Evolutionary conservation across 2,888 invertebrate genomes (phyloP), one percentile per base, ranked within the genome.

Genomic region (Drosophila melanosoma): DNA sequence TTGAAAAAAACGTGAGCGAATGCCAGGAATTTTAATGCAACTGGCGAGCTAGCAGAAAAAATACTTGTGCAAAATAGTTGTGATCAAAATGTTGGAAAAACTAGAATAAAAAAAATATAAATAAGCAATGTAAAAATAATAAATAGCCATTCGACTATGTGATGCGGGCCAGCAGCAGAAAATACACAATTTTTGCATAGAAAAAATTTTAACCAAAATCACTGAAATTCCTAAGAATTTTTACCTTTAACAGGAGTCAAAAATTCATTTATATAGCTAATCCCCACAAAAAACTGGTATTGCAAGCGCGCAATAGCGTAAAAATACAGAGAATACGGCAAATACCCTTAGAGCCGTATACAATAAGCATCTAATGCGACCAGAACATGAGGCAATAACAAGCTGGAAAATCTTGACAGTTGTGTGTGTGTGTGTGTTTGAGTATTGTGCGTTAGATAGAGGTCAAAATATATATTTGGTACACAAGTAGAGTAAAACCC

Each of bases 391-490:
- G 66, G 59, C 80, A 67, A 80, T 83, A 79, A 79, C 76, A 68
- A 80, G 64, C 82, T 79, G 69, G 67, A 69, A 79, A 69, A 79
- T 69, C 82, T 53, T 49, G 48, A 48, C 66, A 58, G 74, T 82
- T 57, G 32, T 73, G 53, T 42, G 33, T n/a, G n/a, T 38, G 38
- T 42, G 29, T 17, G 36, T 49, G 3, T 17, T 38, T 12, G 42
- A 11, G 33, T 32, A 45, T 61, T 62, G 71, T 71, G 71, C 64
- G 63, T 63, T 59, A 64, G 72, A 64, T 72, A 49, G 49, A 56
- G 72, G 72, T 72, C 72, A 71, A 54, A 49, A 58, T 52, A 42
- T 42, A 40, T 45, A 48, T 53, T 58, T 61, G 20, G 33, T 45
- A 62, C 20, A 70, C 52, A 49, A 36, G 45, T 35, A 20, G 23